Conservation (phyloP, 2,113 vertebrate species). For the Coptodon rendalli region DNA sequence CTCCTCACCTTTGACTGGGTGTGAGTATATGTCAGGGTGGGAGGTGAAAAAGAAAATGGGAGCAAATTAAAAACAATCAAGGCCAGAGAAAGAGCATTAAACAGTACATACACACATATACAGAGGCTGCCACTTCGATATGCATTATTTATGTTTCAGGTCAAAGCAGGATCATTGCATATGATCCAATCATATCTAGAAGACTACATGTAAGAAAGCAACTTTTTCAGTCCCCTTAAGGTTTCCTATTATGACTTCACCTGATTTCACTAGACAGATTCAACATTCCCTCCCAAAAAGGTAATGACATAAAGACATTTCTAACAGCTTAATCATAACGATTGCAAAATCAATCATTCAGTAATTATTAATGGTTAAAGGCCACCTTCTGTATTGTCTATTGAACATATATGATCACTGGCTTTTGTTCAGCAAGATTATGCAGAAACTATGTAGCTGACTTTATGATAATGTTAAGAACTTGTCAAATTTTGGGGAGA, state of each 20-base stretch:
- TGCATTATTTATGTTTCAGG: background rate
- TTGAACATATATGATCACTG: background rate
- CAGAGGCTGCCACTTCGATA: constrained; percentile 7
- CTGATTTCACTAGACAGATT: background rate
- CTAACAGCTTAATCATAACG: background rate
- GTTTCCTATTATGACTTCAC: background rate
- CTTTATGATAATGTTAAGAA: background rate
- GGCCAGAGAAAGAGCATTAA: background rate
- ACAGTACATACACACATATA: constrained; percentile 30
- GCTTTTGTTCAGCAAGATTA: background rate
- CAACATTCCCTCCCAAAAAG: background rate
- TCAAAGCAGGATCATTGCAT: constrained; percentile 4
- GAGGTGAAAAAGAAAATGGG: background rate
- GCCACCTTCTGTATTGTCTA: background rate
- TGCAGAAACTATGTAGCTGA: background rate
- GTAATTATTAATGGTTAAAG: background rate
- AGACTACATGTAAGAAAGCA: background rate
- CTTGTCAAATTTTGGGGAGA: background rate
- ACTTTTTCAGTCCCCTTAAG: background rate
- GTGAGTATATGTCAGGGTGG: constrained; percentile 4
- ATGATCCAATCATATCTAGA: background rate
- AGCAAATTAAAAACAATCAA: background rate
- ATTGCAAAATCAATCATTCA: background rate
- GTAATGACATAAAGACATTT: background rate
- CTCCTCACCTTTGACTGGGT: background rate